These are phyloP conservation scores for Ptychochromis oligacanthus DNA, from an alignment of 2,113 vertebrate genomes.

Conservation along the genomic window DNA sequence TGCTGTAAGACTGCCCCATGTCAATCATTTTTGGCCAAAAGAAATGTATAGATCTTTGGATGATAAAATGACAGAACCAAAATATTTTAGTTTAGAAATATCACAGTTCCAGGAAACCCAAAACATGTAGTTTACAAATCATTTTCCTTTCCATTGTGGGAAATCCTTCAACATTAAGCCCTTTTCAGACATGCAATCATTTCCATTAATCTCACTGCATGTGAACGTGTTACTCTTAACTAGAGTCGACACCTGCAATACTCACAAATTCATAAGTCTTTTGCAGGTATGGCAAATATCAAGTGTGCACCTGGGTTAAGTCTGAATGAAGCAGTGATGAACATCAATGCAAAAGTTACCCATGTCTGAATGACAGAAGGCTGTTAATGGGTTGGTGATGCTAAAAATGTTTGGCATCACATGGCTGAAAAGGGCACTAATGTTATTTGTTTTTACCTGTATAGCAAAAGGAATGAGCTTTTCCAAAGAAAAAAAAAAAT, in stretches of 20 bases:
- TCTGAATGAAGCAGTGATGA: neutral
- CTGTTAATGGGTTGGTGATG: too few relatives aligned
- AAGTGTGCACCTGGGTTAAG: neutral
- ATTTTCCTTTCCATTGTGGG: conserved; percentile 11
- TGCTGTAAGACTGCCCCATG: neutral
- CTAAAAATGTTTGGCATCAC: neutral
- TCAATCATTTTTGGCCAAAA: conserved; percentile 33
- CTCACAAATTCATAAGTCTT: neutral
- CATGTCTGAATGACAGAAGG: too few relatives aligned
- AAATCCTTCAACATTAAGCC: neutral
- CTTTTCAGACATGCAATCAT: neutral
- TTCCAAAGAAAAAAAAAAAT: neutral
- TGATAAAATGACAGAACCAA: conserved; percentile 10
- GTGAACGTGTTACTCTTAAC: neutral
- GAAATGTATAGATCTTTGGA: conserved; percentile 58
- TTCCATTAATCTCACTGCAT: neutral
- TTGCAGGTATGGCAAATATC: neutral
- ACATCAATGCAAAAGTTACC: neutral
- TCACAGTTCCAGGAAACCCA: neutral
- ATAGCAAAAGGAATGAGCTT: conserved; percentile 1
- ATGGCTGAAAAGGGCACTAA: conserved; percentile 6
- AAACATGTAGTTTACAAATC: conserved; percentile 21
- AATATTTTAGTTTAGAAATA: conserved; percentile 16
- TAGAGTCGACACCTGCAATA: neutral
- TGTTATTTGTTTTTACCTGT: conserved; percentile 16